A percentile compares a stretch with the other conserved stretches of the same genome.
These are phyloP conservation scores for Coelopa frigida DNA, from an alignment of 1,140 invertebrate species.

Conservation along the genomic window DNA sequence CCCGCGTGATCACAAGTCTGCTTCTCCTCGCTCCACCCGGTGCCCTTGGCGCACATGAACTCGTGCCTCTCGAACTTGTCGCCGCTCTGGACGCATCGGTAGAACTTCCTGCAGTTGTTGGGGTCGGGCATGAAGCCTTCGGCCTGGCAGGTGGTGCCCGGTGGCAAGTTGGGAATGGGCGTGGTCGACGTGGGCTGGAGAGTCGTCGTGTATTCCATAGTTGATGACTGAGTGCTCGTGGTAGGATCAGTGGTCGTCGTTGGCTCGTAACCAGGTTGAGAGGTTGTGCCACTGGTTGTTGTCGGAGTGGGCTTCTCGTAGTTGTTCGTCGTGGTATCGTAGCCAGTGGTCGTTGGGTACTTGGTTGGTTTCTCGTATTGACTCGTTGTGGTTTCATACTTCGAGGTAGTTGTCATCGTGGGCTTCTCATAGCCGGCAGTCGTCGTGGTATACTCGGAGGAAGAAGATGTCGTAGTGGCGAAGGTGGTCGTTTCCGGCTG, in stretches of 20 bases:
- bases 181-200: conserved; percentile 16
- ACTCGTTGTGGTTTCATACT: background rate
- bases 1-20: conserved; percentile 39
- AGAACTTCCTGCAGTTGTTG: conserved; percentile 51
- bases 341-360: conserved; percentile 4
- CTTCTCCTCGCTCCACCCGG: conserved; percentile 44
- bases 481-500: conserved; percentile 12
- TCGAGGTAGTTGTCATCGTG: conserved; percentile 6
- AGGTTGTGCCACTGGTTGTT: conserved; percentile 14
- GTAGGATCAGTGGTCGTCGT: conserved; percentile 12
- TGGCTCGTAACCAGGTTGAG: conserved; percentile 3
- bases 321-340: conserved; percentile 6
- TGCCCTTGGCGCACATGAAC: conserved; percentile 44
- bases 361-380: background rate
- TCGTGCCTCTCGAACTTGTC: conserved; percentile 42
- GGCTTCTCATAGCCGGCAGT: conserved; percentile 8
- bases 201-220: conserved; percentile 14
- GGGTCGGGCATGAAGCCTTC: conserved; percentile 63
- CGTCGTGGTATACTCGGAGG: conserved; percentile 7
- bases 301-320: conserved; percentile 5
- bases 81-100: conserved; percentile 47
- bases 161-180: conserved; percentile 23
- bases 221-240: conserved; percentile 14
- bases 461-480: conserved; percentile 13
- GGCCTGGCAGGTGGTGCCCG: conserved; percentile 37